Evolutionary conservation across 2,797 vertebrate genomes (phyloP).

Genomic region (Esox lucius): DNA sequence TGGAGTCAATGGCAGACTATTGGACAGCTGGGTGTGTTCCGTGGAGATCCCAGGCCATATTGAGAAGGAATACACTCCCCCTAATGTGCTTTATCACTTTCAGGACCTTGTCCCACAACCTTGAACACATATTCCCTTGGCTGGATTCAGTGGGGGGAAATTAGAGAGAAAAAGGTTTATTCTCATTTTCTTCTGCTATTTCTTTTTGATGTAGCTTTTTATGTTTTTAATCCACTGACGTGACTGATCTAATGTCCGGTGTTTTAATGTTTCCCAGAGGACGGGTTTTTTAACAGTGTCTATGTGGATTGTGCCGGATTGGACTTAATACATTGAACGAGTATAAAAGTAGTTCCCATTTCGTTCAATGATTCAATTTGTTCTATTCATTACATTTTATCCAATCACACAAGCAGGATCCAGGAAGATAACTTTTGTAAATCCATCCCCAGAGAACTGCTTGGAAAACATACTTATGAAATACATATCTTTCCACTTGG

Average conservation of each 20-base stretch:
- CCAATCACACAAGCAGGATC: too few relatives aligned
- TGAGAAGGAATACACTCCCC: conserved; percentile 53
- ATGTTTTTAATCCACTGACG: conserved; percentile 53
- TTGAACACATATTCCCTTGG: conserved; percentile 58
- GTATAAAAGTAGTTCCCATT: too few relatives aligned
- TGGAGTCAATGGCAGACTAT: conserved; percentile 41
- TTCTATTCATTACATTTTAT: too few relatives aligned
- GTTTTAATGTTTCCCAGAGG: conserved; percentile 38
- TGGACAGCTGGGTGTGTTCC: conserved; percentile 59
- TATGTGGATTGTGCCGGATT: too few relatives aligned
- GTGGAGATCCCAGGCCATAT: conserved; percentile 59
- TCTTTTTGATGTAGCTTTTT: too few relatives aligned
- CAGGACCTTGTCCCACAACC: conserved; percentile 65
- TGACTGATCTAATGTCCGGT: conserved; percentile 41
- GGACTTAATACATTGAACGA: too few relatives aligned
- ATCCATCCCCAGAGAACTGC: conserved; percentile 23
- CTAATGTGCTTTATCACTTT: conserved; percentile 60
- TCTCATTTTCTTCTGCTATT: conserved; percentile 31
- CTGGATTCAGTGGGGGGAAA: conserved; percentile 52
- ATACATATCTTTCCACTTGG: conserved; percentile 31
- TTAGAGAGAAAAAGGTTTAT: conserved; percentile 48
- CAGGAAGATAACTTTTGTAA: too few relatives aligned
- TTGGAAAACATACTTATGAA: conserved; percentile 34
- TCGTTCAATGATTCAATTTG: too few relatives aligned
- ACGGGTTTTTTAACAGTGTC: too few relatives aligned